These are phyloP conservation scores for Epizoanthus stellaris DNA, from an alignment of 92 coral and sea anemone genomes.

Conservation along the genomic window DNA sequence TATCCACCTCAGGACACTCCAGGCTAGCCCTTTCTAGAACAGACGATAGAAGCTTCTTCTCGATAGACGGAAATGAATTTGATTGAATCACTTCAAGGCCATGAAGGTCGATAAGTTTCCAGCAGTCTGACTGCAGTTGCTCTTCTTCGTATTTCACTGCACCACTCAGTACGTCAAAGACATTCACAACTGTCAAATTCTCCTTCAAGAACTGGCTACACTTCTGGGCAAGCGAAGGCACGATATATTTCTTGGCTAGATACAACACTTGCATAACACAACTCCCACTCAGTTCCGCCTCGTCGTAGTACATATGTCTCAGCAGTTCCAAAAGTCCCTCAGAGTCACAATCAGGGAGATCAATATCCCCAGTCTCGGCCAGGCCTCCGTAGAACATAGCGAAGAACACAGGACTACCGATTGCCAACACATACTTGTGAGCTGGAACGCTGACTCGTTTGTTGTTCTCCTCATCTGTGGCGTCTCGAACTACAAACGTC, in stretches of 20 bases:
- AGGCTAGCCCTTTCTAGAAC: conserved; percentile 22
- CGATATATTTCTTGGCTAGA: conserved; percentile 68
- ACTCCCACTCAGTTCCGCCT: conserved; percentile 46
- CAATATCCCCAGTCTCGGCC: conserved; percentile 49
- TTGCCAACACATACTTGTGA: conserved; percentile 66
- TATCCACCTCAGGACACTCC: conserved; percentile 19
- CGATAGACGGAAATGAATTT: conserved; percentile 42
- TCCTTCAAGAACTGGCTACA: conserved; percentile 45
- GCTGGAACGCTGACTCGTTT: conserved; percentile 53
- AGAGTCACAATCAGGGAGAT: conserved; percentile 50
- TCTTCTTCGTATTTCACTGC: conserved; percentile 52
- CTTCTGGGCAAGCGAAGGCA: conserved; percentile 52
- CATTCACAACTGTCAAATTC: conserved; percentile 48
- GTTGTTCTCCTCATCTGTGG: conserved; percentile 18
- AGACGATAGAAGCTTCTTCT: conserved; percentile 8
- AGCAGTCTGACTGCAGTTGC: conserved; percentile 49
- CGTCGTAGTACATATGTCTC: conserved; percentile 36
- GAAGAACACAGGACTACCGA: conserved; percentile 49
- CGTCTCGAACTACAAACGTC: conserved; percentile 19
- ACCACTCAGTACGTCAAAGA: conserved; percentile 53
- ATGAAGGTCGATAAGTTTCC: conserved; percentile 55
- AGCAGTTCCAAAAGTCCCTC: conserved; percentile 36
- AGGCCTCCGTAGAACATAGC: conserved; percentile 53
- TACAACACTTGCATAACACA: conserved; percentile 59
- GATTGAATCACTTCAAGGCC: conserved; percentile 58